A percentile compares a stretch with the other conserved stretches of the same genome.
These are phyloP conservation scores for Leucoraja ocellata DNA, from an alignment of 2,797 vertebrate genomes.

Conservation along the genomic window DNA sequence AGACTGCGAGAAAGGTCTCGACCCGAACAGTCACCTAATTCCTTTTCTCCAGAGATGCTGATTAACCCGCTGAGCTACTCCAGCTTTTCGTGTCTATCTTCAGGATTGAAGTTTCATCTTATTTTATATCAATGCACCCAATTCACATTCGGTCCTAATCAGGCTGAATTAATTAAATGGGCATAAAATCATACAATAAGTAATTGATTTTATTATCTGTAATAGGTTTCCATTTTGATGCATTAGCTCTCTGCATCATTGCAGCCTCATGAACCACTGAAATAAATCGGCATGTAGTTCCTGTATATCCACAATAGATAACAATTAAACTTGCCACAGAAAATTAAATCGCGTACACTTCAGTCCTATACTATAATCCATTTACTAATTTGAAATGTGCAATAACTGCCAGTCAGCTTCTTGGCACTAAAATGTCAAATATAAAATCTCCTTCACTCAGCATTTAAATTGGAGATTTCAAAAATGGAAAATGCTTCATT, in stretches of 20 bases:
- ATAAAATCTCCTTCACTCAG: background rate
- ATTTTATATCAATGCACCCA: background rate
- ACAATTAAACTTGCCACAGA: background rate
- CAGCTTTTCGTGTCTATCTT: no score
- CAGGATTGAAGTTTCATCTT: background rate
- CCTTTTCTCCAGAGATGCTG: no score
- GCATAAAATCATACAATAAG: background rate
- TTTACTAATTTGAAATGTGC: no score
- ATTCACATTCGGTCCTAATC: background rate
- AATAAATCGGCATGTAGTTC: background rate
- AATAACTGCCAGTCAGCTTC: background rate
- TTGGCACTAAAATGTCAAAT: background rate
- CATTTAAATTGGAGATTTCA: background rate
- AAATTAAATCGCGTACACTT: background rate
- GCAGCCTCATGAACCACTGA: background rate
- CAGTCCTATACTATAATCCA: background rate
- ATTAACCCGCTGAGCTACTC: no score
- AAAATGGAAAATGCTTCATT: background rate
- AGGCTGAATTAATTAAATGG: background rate
- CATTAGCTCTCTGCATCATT: no score
- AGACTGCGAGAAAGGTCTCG: no score
- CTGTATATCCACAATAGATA: background rate
- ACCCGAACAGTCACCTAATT: no score
- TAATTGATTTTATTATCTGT: background rate
- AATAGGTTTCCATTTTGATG: background rate